These are phyloP conservation scores for Amiota mariae DNA, from an alignment of 2,888 invertebrate species.

Conservation along the genomic window DNA sequence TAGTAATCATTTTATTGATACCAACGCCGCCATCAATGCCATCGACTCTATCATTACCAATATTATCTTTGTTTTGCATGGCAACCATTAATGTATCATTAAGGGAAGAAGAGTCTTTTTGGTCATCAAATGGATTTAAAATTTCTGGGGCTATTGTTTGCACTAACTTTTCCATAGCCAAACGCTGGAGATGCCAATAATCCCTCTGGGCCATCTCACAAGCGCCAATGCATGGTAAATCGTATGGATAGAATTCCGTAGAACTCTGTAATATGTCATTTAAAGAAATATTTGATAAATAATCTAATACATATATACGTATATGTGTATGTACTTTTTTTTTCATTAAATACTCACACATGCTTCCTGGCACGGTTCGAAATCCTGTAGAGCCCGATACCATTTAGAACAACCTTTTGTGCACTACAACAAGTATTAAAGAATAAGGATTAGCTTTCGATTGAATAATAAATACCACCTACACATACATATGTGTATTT, in stretches of 20 bases:
- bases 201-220: slow-evolving; percentile 67
- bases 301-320: too few relatives aligned
- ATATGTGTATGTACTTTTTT: too few relatives aligned
- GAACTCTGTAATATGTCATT: slow-evolving; percentile 50
- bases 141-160: slow-evolving; percentile 55
- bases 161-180: slow-evolving; percentile 54
- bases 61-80: slow-evolving; percentile 38
- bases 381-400: slow-evolving; percentile 80
- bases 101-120: neutral
- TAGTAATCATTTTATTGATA: slow-evolving; percentile 47
- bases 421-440: slow-evolving; percentile 77
- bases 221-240: slow-evolving; percentile 69
- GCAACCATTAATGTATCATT: neutral
- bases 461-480: too few relatives aligned
- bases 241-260: slow-evolving; percentile 62
- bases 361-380: slow-evolving; percentile 83
- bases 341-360: slow-evolving; percentile 81
- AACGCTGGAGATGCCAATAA: slow-evolving; percentile 62
- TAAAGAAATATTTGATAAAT: neutral
- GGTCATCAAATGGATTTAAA: slow-evolving; percentile 29
- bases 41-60: slow-evolving; percentile 10
- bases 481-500: too few relatives aligned
- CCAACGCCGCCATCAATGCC: slow-evolving; percentile 28
- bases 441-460: too few relatives aligned
- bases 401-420: slow-evolving; percentile 85